Evolutionary conservation across 30 jellyfish, hydroid and myxozoan genomes (phyloP).

Genomic region (Cassiopea andromeda): DNA sequence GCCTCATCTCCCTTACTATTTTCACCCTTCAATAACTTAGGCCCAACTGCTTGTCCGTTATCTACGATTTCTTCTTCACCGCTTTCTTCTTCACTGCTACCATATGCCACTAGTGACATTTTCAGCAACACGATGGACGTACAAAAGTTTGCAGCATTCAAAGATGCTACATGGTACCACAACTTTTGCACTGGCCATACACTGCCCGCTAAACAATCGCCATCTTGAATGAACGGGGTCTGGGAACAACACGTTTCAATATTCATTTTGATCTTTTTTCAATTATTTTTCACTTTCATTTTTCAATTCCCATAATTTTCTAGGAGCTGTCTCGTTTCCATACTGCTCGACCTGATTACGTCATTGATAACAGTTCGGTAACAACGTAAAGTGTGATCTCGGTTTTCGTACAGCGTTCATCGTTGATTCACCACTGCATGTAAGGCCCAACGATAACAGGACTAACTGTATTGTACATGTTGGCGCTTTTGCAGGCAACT

Average conservation of each 20-base stretch:
- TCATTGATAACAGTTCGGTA: too few relatives aligned
- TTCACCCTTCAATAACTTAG: conserved; percentile 4
- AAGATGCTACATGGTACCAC: too few relatives aligned
- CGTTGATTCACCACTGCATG: too few relatives aligned
- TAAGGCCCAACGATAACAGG: too few relatives aligned
- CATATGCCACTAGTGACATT: conserved; percentile 76
- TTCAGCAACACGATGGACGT: neutral
- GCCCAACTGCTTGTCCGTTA: conserved; percentile 33
- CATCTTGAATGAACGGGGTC: conserved; percentile 9
- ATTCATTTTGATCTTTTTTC: neutral
- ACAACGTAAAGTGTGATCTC: too few relatives aligned
- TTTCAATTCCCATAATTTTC: neutral
- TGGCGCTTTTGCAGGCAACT: too few relatives aligned
- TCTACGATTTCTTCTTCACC: conserved; percentile 27
- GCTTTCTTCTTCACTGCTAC: conserved; percentile 71
- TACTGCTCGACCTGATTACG: too few relatives aligned
- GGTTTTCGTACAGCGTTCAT: too few relatives aligned
- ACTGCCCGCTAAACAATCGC: neutral
- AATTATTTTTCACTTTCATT: conserved; percentile 17
- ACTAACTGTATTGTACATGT: too few relatives aligned
- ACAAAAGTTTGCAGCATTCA: too few relatives aligned
- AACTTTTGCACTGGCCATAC: too few relatives aligned
- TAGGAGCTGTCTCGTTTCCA: neutral
- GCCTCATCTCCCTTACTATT: too few relatives aligned
- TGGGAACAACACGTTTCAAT: neutral